Percentiles rank a stretch among this genome's conserved stretches.
Conservation (phyloP, 2,888 invertebrate genomes). For the Noctua fimbriata region DNA sequence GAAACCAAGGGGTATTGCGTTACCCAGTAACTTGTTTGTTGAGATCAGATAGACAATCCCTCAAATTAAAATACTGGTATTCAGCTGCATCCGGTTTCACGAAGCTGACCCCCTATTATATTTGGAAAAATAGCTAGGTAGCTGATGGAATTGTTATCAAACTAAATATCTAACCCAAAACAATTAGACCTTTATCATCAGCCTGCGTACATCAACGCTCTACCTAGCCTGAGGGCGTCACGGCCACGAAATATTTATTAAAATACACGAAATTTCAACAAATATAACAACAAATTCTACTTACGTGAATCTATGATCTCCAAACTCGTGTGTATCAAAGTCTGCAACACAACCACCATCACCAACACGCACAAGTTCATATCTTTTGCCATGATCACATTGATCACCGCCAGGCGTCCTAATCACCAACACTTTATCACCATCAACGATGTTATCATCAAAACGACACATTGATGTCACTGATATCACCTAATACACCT, state of each 20-base stretch:
- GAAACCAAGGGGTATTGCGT: too few relatives aligned
- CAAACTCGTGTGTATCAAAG: slow-evolving; percentile 79
- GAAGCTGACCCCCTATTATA: neutral
- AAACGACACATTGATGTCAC: slow-evolving; percentile 80
- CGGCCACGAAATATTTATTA: too few relatives aligned
- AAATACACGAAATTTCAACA: neutral
- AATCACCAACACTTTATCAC: slow-evolving; percentile 71
- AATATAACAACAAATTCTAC: slow-evolving; percentile 61
- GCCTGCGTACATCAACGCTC: too few relatives aligned
- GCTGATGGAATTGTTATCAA: neutral
- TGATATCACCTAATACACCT: slow-evolving; percentile 41
- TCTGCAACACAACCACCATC: slow-evolving; percentile 75
- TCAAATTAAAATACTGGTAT: neutral
- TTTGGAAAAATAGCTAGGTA: neutral
- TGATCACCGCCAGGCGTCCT: slow-evolving; percentile 73
- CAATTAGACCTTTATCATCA: too few relatives aligned
- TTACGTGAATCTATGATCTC: slow-evolving; percentile 86
- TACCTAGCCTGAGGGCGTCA: too few relatives aligned
- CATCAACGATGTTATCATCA: slow-evolving; percentile 65
- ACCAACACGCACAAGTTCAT: slow-evolving; percentile 77
- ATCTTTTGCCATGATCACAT: slow-evolving; percentile 76
- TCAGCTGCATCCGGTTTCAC: neutral
- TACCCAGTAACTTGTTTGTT: neutral
- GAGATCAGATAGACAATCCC: neutral
- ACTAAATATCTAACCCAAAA: too few relatives aligned